phyloP scores from a whole-genome alignment of 37 sponge, comb jelly and placozoan species.

The Agelas oroides region DNA sequence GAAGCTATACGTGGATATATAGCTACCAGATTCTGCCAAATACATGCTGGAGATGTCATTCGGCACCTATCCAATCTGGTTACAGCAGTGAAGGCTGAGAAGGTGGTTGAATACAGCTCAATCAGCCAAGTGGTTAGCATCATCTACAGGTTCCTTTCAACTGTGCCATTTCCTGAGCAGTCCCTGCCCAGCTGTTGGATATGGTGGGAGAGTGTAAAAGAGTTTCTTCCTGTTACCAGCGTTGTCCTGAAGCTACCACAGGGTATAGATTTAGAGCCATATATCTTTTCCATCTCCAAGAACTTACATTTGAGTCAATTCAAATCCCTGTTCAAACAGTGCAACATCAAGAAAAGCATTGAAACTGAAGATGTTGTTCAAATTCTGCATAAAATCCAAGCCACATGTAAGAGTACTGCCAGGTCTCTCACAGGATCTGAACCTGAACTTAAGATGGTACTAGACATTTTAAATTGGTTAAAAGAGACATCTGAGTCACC shows the following conservation, averaged over 20 bases:
- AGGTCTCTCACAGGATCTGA: too few species aligned
- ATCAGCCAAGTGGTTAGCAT: not conserved
- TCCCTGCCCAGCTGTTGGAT: not conserved
- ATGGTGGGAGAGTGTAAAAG: conserved; percentile 15
- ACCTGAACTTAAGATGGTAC: conserved; percentile 14
- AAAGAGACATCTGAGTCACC: not conserved
- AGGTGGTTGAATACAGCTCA: too few species aligned
- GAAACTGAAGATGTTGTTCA: not conserved
- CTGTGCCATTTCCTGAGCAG: not conserved
- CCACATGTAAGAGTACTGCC: not conserved
- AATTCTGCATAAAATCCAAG: conserved; percentile 5
- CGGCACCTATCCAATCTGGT: not conserved
- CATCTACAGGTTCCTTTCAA: conserved; percentile 26
- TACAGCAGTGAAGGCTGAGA: not conserved
- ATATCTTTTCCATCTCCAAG: not conserved
- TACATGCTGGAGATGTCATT: not conserved
- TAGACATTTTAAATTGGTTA: conserved; percentile 37
- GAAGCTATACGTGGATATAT: not conserved
- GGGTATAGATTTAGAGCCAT: conserved; percentile 2
- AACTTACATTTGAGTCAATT: not conserved
- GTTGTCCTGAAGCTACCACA: not conserved
- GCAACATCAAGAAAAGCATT: not conserved
- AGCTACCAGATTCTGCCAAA: not conserved
- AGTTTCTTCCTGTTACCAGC: not conserved
- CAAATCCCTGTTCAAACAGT: not conserved